Evolutionary conservation across 2,888 invertebrate genomes (phyloP), one percentile per base, ranked within the genome.

Genomic region (Tromatobia lineatoria): DNA sequence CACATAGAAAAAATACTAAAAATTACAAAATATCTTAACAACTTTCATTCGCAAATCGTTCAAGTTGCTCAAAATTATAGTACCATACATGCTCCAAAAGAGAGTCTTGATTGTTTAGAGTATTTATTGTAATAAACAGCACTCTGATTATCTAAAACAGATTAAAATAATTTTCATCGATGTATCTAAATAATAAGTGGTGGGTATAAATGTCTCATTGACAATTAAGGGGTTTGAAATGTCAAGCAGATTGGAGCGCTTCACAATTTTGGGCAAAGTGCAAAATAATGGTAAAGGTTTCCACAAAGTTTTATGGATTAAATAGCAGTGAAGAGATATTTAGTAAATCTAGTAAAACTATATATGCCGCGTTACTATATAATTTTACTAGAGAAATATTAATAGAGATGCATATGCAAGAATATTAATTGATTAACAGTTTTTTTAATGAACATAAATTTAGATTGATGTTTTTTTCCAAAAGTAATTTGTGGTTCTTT

Each of bases 31-130:
- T 25, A 1, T 47, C 25, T 38, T 6, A 15, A 67, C 23, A 45
- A 45, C 47, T 23, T 23, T 23, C 47, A 67, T 67, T 47, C 67
- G 47, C 47, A 47, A 67, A 45, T 67, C 20, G 42, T 23, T 47
- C 38, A 20, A 64, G 64, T 64, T 38, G 64, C 34, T 38, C 34
- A 64, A 64, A 34, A 42, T 18, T 64, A 18, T 18, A 64, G 38
- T 42, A 64, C 64, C 64, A 52, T n/a, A 59, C 73, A 73, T 73
- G 73, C 73, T 73, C 57, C 57, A 45, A 57, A 45, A 59, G 23
- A 73, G 45, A 73, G 73, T 57, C 25, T 73, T 25, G 8, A 59
- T 59, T 45, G 18, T 64, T 64, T 38, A 64, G 38, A 64, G 10
- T 64, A 64, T 64, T n/a, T 64, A 64, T 64, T 42, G 61, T 18